Evolutionary conservation across 2,797 vertebrate genomes (phyloP).

Genomic region (Silurus lanzhouensis): DNA sequence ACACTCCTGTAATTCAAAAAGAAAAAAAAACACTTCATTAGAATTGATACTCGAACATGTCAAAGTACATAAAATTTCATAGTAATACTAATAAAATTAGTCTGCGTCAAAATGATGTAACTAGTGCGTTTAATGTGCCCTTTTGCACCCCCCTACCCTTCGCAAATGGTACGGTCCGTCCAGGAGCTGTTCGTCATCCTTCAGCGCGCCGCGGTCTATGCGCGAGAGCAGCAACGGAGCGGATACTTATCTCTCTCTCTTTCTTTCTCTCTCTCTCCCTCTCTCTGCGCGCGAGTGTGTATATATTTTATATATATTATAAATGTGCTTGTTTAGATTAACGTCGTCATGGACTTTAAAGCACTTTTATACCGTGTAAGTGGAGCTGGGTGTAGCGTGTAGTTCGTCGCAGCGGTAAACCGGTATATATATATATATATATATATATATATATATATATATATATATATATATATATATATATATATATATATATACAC

Average conservation of each 20-base stretch:
- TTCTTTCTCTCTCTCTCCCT: not conserved
- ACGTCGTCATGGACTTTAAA: constrained; percentile 15
- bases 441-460: too few relatives aligned
- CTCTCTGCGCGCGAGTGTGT: not conserved
- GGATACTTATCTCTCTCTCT: not conserved
- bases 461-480: too few relatives aligned
- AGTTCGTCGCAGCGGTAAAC: constrained; percentile 41
- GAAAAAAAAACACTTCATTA: not conserved
- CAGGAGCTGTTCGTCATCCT: constrained; percentile 79
- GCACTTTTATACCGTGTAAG: not conserved
- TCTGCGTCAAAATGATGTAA: not conserved
- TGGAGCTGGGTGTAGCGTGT: not conserved
- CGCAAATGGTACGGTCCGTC: constrained; percentile 86
- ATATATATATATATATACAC: too few relatives aligned
- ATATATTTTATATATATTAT: too few relatives aligned
- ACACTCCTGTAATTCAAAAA: not conserved
- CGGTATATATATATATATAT: too few relatives aligned
- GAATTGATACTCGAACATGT: too few relatives aligned
- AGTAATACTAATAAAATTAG: not conserved
- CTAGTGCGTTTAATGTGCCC: not conserved
- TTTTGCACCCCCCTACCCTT: constrained; percentile 59
- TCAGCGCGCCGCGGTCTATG: constrained; percentile 64
- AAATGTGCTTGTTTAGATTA: not conserved
- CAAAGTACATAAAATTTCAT: too few relatives aligned
- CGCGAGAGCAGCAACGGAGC: constrained; percentile 12